These are phyloP conservation scores for Chelonoidis abingdonii DNA, from an alignment of 2,113 vertebrate genomes.

Conservation along the genomic window DNA sequence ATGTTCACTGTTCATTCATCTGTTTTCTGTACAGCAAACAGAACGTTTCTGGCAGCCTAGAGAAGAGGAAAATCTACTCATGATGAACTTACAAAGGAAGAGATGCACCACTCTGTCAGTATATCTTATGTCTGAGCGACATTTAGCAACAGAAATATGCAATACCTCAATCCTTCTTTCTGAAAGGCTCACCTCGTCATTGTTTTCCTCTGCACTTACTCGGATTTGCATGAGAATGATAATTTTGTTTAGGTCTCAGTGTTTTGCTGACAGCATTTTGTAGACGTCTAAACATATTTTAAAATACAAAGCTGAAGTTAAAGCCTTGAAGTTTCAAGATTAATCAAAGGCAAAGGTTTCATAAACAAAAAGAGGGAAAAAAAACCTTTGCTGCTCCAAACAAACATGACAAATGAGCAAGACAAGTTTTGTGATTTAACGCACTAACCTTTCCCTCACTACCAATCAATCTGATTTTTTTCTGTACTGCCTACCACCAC, in stretches of 20 bases:
- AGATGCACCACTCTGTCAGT: neutral
- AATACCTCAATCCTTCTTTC: neutral
- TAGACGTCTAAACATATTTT: neutral
- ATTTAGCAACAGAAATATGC: neutral
- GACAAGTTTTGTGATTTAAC: neutral
- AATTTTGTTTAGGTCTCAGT: neutral
- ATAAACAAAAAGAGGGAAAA: neutral
- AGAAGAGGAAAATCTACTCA: neutral
- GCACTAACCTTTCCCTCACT: neutral
- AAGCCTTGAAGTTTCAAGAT: neutral
- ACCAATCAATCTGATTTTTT: neutral
- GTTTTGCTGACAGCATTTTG: neutral
- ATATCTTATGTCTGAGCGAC: neutral
- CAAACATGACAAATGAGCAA: neutral
- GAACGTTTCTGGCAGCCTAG: neutral
- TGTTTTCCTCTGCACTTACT: neutral
- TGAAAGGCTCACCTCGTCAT: neutral
- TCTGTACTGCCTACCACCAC: neutral
- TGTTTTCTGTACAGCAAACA: neutral
- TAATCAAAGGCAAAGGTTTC: neutral
- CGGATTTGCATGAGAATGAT: neutral
- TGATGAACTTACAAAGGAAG: neutral
- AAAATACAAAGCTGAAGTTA: neutral
- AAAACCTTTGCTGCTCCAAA: neutral
- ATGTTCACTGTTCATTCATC: neutral